Percentiles rank a stretch among this genome's conserved stretches.
phyloP scores from a whole-genome alignment of 2,888 invertebrate genomes.

The Diloba caeruleocephala region DNA sequence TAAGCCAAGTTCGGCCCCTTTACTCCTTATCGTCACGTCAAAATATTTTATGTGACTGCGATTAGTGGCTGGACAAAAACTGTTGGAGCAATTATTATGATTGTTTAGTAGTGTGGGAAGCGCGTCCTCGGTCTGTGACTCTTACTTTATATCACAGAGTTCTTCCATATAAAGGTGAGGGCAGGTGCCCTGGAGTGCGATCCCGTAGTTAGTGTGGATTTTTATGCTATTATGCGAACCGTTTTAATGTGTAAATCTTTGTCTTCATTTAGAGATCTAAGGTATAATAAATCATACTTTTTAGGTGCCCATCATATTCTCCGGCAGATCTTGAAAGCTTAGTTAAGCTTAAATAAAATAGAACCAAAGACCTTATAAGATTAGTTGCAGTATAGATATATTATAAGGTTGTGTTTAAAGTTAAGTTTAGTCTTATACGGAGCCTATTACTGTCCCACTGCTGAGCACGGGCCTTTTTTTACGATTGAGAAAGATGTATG shows the following conservation, averaged over 20 bases:
- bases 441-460: too few species aligned
- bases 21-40: slow-evolving; percentile 80
- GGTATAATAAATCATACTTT: not conserved
- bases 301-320: not conserved
- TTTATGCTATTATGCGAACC: slow-evolving; percentile 26
- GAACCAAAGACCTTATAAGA: too few species aligned
- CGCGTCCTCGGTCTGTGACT: slow-evolving; percentile 26
- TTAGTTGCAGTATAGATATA: too few species aligned
- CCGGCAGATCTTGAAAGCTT: too few species aligned
- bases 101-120: slow-evolving; percentile 56
- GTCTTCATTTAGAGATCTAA: not conserved
- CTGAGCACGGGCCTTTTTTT: too few species aligned
- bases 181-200: slow-evolving; percentile 28
- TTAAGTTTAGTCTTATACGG: too few species aligned
- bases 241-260: not conserved
- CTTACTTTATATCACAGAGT: slow-evolving; percentile 14
- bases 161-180: slow-evolving; percentile 30
- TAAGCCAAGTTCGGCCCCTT: slow-evolving; percentile 77
- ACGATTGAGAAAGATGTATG: too few species aligned
- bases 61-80: slow-evolving; percentile 66
- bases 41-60: slow-evolving; percentile 84
- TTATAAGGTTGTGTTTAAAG: too few species aligned
- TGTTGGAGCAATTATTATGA: slow-evolving; percentile 65
- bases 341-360: too few species aligned
- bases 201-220: slow-evolving; percentile 21